Evolutionary conservation across 1,140 invertebrate genomes (phyloP).

Genomic region (Copidosoma floridanum): DNA sequence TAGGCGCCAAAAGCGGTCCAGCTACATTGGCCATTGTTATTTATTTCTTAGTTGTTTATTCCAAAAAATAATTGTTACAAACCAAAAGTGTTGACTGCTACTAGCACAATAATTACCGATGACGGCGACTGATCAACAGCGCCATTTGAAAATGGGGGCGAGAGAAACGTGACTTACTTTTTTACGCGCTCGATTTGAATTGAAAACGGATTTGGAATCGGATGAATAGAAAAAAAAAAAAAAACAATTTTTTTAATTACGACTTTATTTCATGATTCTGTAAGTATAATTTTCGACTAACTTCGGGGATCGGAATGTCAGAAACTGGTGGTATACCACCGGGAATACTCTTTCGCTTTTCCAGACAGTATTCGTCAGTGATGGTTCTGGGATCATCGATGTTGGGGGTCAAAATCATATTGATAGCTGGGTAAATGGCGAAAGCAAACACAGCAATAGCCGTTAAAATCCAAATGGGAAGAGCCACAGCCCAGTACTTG

Average conservation of each 20-base stretch:
- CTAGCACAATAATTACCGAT: no score
- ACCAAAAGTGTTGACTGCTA: no score
- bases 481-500: constrained; percentile 84
- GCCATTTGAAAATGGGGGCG: background rate
- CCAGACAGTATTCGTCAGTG: constrained; percentile 61
- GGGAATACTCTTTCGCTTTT: constrained; percentile 31
- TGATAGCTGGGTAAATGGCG: constrained; percentile 81
- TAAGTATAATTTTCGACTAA: constrained; percentile 61
- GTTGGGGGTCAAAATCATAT: constrained; percentile 71
- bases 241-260: background rate
- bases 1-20: constrained; percentile 7
- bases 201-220: background rate
- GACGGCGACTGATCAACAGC: background rate
- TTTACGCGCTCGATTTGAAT: background rate
- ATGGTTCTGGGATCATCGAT: constrained; percentile 71
- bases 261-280: constrained; percentile 19
- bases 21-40: constrained; percentile 23
- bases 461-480: constrained; percentile 77
- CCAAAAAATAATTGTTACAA: no score
- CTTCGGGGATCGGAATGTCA: constrained; percentile 62
- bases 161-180: background rate
- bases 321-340: constrained; percentile 60
- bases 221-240: background rate
- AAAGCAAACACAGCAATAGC: constrained; percentile 74
- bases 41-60: no score